Conservation (phyloP, 2,113 vertebrate genomes). For the Formicarius rufipectus region DNA sequence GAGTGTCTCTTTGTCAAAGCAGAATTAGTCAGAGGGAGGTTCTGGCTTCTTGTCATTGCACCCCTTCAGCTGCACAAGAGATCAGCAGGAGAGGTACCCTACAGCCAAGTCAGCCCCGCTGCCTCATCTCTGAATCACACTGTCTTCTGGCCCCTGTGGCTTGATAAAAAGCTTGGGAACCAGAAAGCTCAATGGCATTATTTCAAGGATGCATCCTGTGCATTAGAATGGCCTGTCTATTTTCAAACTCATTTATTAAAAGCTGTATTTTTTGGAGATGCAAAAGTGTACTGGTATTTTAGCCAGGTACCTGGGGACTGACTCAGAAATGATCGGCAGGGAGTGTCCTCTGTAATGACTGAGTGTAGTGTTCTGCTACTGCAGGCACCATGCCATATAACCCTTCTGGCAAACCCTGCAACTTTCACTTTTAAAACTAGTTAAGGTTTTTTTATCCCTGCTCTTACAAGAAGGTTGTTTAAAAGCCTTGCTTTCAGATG, state of each 20-base stretch:
- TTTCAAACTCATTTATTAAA: not conserved
- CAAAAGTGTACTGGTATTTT: not conserved
- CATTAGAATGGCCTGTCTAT: not conserved
- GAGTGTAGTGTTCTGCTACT: not conserved
- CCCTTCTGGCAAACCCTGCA: not conserved
- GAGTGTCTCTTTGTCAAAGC: not conserved
- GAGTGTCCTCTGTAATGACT: not conserved
- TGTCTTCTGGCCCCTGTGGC: not conserved
- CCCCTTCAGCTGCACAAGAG: not conserved
- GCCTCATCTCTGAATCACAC: not conserved
- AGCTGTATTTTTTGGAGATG: not conserved
- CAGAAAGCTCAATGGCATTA: not conserved
- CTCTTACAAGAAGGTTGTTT: not conserved
- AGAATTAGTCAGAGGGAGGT: not conserved
- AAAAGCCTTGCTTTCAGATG: not conserved
- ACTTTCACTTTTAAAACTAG: not conserved
- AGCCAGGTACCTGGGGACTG: not conserved
- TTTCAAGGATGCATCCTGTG: not conserved
- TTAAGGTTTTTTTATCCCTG: not conserved
- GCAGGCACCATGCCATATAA: not conserved
- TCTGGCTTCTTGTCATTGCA: not conserved
- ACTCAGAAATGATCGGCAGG: not conserved
- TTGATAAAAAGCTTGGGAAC: not conserved
- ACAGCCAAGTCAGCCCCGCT: rapidly evolving
- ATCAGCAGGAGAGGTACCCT: not conserved